Evolutionary conservation across 2,888 invertebrate species (phyloP), one percentile per base, ranked within the genome.

Genomic region (Mimas tiliae): DNA sequence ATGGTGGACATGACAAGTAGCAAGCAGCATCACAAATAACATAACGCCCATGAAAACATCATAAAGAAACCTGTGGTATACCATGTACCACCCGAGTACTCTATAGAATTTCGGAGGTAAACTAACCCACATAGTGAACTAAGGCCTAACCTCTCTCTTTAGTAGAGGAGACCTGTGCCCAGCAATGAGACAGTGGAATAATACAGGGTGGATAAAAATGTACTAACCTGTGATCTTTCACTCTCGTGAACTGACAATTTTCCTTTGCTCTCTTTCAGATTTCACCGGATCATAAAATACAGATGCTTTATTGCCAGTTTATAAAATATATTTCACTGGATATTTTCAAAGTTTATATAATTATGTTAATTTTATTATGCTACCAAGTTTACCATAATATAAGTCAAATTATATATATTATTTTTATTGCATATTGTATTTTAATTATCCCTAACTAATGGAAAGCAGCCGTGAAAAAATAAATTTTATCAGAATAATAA

Each of bases 401-500:
- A 91, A 92, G 91, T 90, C 88, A 88, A 91, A 91, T 88, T 91
- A 91, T 91, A 92, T 91, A 91, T 91, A 92, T 91, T 92, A 92
- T 92, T 92, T 93, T 91, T 92, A 92, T 91, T 90, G 91, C 88
- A 87, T 68, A 77, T 68, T 75, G 82, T 74, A 82, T 90, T 90
- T 88, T 68, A 84, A 83, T 88, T 78, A 65, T 71, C 65, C 34
- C 34, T 38, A 63, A 42, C 58, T 63, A 63, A 62, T 33, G n/a
- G 14, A 47, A 27, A 58, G 58, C 38, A n/a, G 19, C 38, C 19
- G 21, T 53, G 33, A 34, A 3, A 16, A 38, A 55, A 34, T 34
- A 11, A 55, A 55, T 38, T 2, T 16, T 27, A 27, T 27, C 27
- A 27, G 27, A 27, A 27, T 27, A 48, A 1, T 16, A 16, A 16